Base-by-base conservation (phyloP, 2,888 invertebrate species). In the Dendrolimus pini region DNA sequence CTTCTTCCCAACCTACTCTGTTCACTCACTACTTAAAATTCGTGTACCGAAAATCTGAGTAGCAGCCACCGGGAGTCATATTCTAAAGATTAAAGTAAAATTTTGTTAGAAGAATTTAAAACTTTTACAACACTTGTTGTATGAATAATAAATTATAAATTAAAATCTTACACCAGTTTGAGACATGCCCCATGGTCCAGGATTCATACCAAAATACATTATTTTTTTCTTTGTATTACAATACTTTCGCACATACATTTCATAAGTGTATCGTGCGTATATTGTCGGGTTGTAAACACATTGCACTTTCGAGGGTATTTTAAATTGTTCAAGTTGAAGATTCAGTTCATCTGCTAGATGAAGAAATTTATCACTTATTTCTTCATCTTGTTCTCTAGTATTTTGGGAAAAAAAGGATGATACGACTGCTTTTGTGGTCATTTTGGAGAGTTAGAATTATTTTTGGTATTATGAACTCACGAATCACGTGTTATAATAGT, bases 141-240 rank as follows among this genome's bases (percentile, higher is more conserved):
- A 30, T 30, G 6, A 30, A 30, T 30, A 30, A 30, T 30, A 30
- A 30, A 56, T 56, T 41, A 61, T 53, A 57, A 54, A 47, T 47
- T 47, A 9, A 54, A 54, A 41, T 64, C 92, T 91, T 91, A 96
- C 96, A 70, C 98, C 98, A 67, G 96, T 98, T 83, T 98, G 98
- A 41, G 95, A 95, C 98, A 98, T 98, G 63, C 98, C 98, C 94
- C 95, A 97, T 0, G 98, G 97, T n/a, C 98, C 98, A 12, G 98
- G 98, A 86, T 98, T 98, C 96, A 98, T 97, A 7, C 98, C 98
- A 61, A 98, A 92, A 76, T 96, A 96, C 67, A 98, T 84, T 54
- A 98, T 89, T 64, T 92, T 91, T 80, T 96, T 97, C 18, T 82
- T 80, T 0, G 91, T 89, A 59, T 84, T 92, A 69, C 95, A 95